Conservation (phyloP, 2,888 invertebrate species). For the Acleris emargana region DNA sequence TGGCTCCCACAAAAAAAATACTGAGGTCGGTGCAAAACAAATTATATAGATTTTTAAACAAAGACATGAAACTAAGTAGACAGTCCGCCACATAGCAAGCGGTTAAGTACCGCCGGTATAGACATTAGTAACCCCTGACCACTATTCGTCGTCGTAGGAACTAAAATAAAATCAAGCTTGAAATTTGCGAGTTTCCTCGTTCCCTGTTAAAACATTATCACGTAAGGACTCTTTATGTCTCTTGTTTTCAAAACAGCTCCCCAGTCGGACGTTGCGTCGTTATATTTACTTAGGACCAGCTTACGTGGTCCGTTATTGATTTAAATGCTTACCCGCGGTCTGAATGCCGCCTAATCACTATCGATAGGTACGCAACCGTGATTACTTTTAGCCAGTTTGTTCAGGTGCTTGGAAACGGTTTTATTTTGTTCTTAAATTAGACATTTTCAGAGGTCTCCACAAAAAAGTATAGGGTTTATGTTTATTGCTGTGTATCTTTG, state of each 20-base stretch:
- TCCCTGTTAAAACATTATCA: constrained; percentile 1
- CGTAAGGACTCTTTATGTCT: constrained; percentile 26
- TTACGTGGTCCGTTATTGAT: constrained; percentile 30
- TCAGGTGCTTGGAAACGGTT: constrained; percentile 16
- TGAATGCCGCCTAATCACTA: constrained; percentile 19
- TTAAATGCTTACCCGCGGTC: constrained; percentile 22
- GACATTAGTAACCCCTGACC: background rate
- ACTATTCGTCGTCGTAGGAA: background rate
- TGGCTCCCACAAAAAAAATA: no score
- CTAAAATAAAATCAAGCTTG: background rate
- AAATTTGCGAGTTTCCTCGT: constrained; percentile 10
- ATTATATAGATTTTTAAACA: background rate
- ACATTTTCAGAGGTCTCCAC: no score
- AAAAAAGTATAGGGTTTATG: no score
- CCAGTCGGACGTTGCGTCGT: constrained; percentile 19
- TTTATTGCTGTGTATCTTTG: no score
- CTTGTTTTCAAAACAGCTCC: constrained; percentile 30
- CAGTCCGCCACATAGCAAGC: background rate
- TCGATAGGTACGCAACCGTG: constrained; percentile 22
- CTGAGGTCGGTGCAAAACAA: background rate
- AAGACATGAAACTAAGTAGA: background rate
- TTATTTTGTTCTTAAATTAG: no score
- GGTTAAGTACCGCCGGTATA: background rate
- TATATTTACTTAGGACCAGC: constrained; percentile 36
- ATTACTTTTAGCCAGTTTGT: constrained; percentile 23